Conservation (phyloP, 2,797 vertebrate genomes). For the Carcharodon carcharias region DNA sequence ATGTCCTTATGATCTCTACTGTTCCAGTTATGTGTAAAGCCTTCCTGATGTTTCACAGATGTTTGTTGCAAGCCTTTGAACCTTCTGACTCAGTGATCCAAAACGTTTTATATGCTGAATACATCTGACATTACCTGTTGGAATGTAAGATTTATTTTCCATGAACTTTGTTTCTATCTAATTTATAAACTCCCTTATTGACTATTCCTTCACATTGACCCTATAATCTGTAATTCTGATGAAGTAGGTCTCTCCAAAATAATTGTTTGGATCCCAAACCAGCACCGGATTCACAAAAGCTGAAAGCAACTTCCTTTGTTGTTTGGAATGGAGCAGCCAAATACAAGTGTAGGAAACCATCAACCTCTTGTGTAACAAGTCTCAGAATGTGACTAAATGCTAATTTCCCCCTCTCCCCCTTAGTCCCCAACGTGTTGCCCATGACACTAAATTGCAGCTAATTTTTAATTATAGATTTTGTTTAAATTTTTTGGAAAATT, state of each 20-base stretch:
- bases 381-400: too few species aligned
- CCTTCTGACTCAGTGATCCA: neutral
- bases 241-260: neutral
- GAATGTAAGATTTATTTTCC: neutral
- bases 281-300: neutral
- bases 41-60: neutral
- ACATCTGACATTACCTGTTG: neutral
- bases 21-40: neutral
- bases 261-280: neutral
- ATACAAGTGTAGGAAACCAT: too few species aligned
- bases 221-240: neutral
- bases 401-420: too few species aligned
- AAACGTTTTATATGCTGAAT: neutral
- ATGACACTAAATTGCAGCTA: neutral
- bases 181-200: neutral
- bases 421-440: neutral
- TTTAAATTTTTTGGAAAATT: too few species aligned
- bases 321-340: neutral
- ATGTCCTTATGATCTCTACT: neutral
- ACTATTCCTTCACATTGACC: neutral
- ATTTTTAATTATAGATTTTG: too few species aligned
- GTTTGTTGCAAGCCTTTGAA: neutral
- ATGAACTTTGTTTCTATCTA: slow-evolving; percentile 3
- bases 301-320: neutral
- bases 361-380: too few species aligned